Evolutionary conservation across 2,888 invertebrate genomes (phyloP), one percentile per base, ranked within the genome.

Genomic region (Eristalinus sepulchralis): DNA sequence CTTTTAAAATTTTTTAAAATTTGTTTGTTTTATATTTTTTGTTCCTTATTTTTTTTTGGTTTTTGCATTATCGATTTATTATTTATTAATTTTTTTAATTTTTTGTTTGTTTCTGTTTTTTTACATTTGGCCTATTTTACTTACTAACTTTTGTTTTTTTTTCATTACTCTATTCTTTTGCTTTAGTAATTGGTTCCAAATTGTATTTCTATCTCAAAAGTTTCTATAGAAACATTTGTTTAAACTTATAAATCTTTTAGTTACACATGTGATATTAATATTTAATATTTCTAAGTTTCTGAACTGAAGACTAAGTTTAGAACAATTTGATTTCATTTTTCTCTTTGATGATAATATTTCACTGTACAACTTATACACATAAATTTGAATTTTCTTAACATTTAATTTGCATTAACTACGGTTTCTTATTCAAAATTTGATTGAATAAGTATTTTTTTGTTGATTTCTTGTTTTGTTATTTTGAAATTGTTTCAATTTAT

Each of bases 41-140:
- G 5, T 55, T 47, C 33, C 55, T 22, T 36, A 33, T 20, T 73
- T 9, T 57, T 67, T 63, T 72, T 24, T 27, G 34, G 24, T 66
- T 33, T 27, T 53, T 24, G 17, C 60, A 53, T 55, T 47, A 47
- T 47, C 47, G 17, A 47, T 78, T 83, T 75, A 63, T 31, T 71
- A 59, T 47, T 67, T 55, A 62, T 10, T 47, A 59, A 20, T 59
- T 10, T 55, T 34, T 55, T 59, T 27, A n/a, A 34, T 36, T 33
- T 78, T 9, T 39, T 53, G 55, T 72, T 27, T 31, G 27, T 31
- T 67, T 34, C 20, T 53, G 17, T 55, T 71, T 80, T 73, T 79
- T 86, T 86, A 86, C 75, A 86, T 86, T 86, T 86, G 86, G 86
- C 86, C 86, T 86, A 86, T 86, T 85, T 85, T 85, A 85, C 81